Evolutionary conservation across 2,113 vertebrate genomes (phyloP), one percentile per base, ranked within the genome.

Genomic region (Nymphicus hollandicus): DNA sequence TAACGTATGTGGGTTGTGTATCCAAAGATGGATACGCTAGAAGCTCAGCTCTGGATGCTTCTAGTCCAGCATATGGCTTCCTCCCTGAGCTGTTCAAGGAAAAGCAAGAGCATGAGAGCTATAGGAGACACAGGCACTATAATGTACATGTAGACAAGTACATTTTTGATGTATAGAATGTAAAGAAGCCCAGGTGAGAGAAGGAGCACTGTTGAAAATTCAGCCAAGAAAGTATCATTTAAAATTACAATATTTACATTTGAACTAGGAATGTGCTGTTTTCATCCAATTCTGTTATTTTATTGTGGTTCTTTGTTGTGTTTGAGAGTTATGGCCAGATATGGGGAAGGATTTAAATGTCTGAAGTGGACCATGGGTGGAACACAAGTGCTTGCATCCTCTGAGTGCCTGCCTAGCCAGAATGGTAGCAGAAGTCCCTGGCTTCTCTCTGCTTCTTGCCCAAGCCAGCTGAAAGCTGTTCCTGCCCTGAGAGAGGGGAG

Each of bases 371-470:
- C 18, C 22, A 63, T 29, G 20, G 58, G 82, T 77, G 41, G 56
- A 39, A 19, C 8, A 1, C 11, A 46, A 81, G 18, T 0, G 0
- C n/a, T 24, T 44, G 5, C 22, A 20, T 66, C 35, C 28, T 55
- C 31, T 0, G 0, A 39, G 11, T 43, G 28, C 72, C 64, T 58
- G 18, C 47, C 39, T 46, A 10, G 23, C 81, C 63, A 35, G 33
- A 31, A 25, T 0, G 0, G 39, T 25, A 25, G 10, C 24, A 27
- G 13, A 76, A 91, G 47, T 46, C 33, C 52, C 50, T 5, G 33
- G 4, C 22, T 70, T 83, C 55, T 43, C 5, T 0, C 25, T 29
- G 11, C 31, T 73, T 53, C 27, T 94, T 2, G 1, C 27, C 19
- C 17, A 20, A 47, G 20, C 10, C 33, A 55, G 28, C 22, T 12